Conservation (phyloP, 2,888 invertebrate genomes). For the Hesperia comma region DNA sequence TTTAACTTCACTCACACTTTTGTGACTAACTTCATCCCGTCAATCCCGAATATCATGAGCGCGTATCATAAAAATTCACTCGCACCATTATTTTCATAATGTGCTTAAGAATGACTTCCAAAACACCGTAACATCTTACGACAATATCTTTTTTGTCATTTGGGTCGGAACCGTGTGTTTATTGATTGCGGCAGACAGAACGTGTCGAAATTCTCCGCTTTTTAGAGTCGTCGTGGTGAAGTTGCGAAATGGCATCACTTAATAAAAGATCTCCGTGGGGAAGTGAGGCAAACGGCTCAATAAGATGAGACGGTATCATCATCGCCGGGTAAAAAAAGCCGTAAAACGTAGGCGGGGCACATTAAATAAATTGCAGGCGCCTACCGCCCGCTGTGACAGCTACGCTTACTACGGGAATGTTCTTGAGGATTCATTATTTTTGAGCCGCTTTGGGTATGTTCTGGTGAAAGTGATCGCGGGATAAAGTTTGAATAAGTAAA, state of each 20-base stretch:
- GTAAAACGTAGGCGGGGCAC: constrained; percentile 71
- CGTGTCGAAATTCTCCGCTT: constrained; percentile 49
- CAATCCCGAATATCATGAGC: constrained; percentile 1
- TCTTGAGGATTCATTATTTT: background rate
- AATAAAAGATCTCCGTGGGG: constrained; percentile 74
- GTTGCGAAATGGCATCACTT: constrained; percentile 71
- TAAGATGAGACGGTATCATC: constrained; percentile 76
- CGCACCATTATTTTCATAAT: constrained; percentile 1
- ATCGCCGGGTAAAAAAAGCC: constrained; percentile 63
- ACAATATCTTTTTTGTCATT: constrained; percentile 38
- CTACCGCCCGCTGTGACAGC: constrained; percentile 66
- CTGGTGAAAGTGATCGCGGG: too few relatives aligned
- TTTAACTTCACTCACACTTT: too few relatives aligned
- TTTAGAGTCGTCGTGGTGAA: constrained; percentile 56
- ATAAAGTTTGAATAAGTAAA: too few relatives aligned
- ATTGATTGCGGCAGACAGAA: constrained; percentile 48
- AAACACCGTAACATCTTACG: constrained; percentile 40
- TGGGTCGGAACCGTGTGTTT: constrained; percentile 45
- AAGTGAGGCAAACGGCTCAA: constrained; percentile 75
- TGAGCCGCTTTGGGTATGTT: background rate
- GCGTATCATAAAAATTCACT: constrained; percentile 7
- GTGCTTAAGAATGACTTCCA: constrained; percentile 2
- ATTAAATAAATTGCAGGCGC: constrained; percentile 79
- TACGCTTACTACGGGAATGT: constrained; percentile 44
- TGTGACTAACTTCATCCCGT: constrained; percentile 20